Base-by-base conservation (phyloP, 2,888 invertebrate species). In the Timema podura region DNA sequence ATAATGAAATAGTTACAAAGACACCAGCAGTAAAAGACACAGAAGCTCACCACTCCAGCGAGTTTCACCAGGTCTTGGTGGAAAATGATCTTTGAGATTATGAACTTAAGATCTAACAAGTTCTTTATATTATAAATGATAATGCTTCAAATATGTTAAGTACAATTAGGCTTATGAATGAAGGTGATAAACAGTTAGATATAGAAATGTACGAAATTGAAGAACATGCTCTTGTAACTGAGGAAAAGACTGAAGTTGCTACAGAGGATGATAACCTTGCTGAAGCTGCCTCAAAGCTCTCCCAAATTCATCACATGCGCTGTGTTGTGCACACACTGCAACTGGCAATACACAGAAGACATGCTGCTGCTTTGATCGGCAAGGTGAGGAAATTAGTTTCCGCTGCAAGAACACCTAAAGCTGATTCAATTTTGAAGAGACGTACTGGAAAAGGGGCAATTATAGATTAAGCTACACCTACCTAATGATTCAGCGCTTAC, bases 61-160 rank as follows among this genome's bases (percentile, higher is more conserved):
- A 57, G 57, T 57, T 57, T 57, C 0, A 13, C 16, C n/a, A 6
- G 15, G 9, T 15, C 6, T 57, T 57, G 30, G 15, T 57, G 57
- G 13, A 57, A n/a, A 0, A 57, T 57, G 5, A 13, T 57, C 8
- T 57, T 15, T n/a, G n/a, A 57, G 9, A 57, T 57, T 57, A 13
- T n/a, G 15, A 57, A 30, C 9, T 57, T 11, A 57, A n/a, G n/a
- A 57, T 13, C 0, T 13, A 57, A 13, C 15, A 57, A 57, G n/a
- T 57, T 57, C 57, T 57, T 11, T 57, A 6, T 57, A 57, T 57
- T 57, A 8, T 57, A n/a, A n/a, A 13, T 57, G 57, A 57, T 30
- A 57, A n/a, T 57, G 57, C 57, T 57, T 57, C 57, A n/a, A 57
- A 13, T 13, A n/a, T 57, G 57, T 57, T n/a, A 57, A 7, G 57